phyloP scores from a whole-genome alignment of 2,888 invertebrate species.

The Leptinotarsa rubiginosa region DNA sequence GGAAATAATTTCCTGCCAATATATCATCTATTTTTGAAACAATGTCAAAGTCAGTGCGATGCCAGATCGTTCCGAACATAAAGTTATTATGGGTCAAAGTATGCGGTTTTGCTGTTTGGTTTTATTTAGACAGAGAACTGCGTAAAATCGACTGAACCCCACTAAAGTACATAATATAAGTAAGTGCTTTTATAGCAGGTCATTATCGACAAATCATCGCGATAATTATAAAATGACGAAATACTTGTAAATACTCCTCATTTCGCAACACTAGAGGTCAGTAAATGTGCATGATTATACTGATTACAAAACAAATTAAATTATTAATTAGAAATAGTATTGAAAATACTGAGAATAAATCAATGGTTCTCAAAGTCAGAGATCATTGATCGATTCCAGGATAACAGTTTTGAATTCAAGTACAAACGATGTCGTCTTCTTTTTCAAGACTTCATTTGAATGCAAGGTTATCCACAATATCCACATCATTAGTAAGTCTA shows the following conservation, averaged over 20 bases:
- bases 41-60: slow-evolving; percentile 25
- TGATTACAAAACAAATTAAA: not conserved
- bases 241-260: not conserved
- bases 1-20: slow-evolving; percentile 6
- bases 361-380: too few species aligned
- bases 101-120: not conserved
- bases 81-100: slow-evolving; percentile 11
- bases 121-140: slow-evolving; percentile 7
- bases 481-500: too few species aligned
- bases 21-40: slow-evolving; percentile 21
- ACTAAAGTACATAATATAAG: slow-evolving; percentile 12
- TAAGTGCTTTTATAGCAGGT: slow-evolving; percentile 6
- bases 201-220: slow-evolving; percentile 10
- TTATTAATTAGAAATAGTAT: not conserved
- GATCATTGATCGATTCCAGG: too few species aligned
- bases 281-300: not conserved
- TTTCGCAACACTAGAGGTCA: not conserved
- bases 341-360: not conserved
- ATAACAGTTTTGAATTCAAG: too few species aligned
- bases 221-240: slow-evolving; percentile 4
- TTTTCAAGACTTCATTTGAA: too few species aligned
- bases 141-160: not conserved
- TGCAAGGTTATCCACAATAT: too few species aligned
- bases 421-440: too few species aligned
- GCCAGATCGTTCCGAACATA: slow-evolving; percentile 4